Evolutionary conservation across 2,797 vertebrate species (phyloP), one percentile per base, ranked within the genome.

Genomic region (Champsocephalus esox): DNA sequence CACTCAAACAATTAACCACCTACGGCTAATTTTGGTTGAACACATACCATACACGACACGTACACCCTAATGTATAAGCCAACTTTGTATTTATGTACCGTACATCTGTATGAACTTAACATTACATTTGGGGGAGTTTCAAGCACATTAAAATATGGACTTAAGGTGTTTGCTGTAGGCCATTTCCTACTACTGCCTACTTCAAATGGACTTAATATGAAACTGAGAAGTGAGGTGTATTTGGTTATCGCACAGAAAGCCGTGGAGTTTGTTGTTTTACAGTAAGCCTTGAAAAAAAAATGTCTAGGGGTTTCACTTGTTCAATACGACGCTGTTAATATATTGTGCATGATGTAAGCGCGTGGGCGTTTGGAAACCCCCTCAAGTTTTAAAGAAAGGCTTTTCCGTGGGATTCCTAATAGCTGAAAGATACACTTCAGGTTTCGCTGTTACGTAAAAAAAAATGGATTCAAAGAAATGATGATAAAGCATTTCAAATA

Each of bases 261-360:
- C 59, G 46, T 13, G 13, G 11, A 41, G n/a, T 58, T 68, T 79
- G 61, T 54, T 78, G 56, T 63, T 64, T 13, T 34, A 58, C 51
- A 48, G 44, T 50, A 19, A 43, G 63, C 24, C 19, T 34, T 7
- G 19, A 58, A 64, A 58, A 59, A 56, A 81, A 76, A 71, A 8
- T 85, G 80, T 83, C 46, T 69, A 3, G 16, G 46, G 43, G n/a
- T 70, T 69, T 24, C 51, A 55, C 21, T 77, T 41, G 60, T 81
- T 68, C 38, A 71, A 19, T 43, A 66, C 49, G 16, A 50, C 21
- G 51, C 14, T 52, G 24, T 19, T 32, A 7, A 75, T 66, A 55
- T 58, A 63, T 70, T 65, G 34, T 64, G 24, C 45, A 52, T 73
- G 66, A 66, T n/a, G 41, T 34, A 72, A 66, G 52, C 1, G 32